Base-by-base conservation (phyloP, 2,888 invertebrate genomes). In the Resseliella maxima region DNA sequence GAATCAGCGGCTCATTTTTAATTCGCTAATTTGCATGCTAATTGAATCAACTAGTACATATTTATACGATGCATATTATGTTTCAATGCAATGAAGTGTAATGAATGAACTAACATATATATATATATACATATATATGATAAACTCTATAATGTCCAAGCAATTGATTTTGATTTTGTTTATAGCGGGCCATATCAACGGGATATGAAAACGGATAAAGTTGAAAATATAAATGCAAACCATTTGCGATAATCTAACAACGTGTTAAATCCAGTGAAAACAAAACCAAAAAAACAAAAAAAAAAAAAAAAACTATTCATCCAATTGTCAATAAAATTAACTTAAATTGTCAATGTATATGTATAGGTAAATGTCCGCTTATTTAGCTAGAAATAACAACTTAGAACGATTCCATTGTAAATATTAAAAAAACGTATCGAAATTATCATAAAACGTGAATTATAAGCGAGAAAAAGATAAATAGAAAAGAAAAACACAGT, bases 1-100 rank as follows among this genome's bases (percentile, higher is more conserved):
- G 72, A 72, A 72, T 72, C 31, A 72, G 72, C 72, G 72, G 72
- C 72, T 72, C 72, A 31, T 27, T 72, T 72, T 72, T 72, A 72
- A 72, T 72, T 72, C 72, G 31, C 21, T 2, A 27, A 12, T 72
- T 31, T 31, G 15, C 72, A 31, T 72, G 31, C 72, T 72, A 72
- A 72, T 72, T 72, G 72, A 35, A 35, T 35, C 72, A 72, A 72
- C 72, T 31, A 72, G 72, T 72, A 31, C 31, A 31, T 72, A 12
- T 72, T 31, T 72, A 12, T 12, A 31, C 31, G 31, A 72, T 72
- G 72, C n/a, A n/a, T 59, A 31, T 72, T 18, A 35, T n/a, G 3
- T 50, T 6, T 3, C n/a, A 72, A 72, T n/a, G 31, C 31, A 72
- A 72, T 72, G 72, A 72, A 31, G 72, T 15, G 72, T 35, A 35